Conservation (phyloP, 2,113 vertebrate species). For the Oriolus oriolus region DNA sequence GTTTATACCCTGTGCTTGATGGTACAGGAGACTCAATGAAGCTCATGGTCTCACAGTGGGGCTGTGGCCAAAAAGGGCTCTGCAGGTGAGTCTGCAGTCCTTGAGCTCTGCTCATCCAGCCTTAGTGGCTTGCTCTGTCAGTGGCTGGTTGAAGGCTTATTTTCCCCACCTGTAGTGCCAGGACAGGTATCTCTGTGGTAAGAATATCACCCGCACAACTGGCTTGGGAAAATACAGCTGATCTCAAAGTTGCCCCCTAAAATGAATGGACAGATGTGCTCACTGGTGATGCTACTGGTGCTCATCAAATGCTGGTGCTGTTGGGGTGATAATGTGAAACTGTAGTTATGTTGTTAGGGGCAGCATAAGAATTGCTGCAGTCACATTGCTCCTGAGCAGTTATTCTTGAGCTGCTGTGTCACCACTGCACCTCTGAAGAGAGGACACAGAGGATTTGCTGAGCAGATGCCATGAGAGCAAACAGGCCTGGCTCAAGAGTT, state of each 20-base stretch:
- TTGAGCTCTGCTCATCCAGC: background rate
- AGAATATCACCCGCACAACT: background rate
- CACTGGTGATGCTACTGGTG: background rate
- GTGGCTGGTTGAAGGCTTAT: background rate
- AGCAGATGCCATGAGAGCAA: background rate
- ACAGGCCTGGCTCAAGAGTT: background rate
- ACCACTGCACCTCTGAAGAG: background rate
- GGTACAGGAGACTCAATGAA: rapidly evolving
- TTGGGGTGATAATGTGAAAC: background rate
- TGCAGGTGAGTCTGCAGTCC: background rate
- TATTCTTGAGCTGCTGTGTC: background rate
- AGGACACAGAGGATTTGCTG: background rate
- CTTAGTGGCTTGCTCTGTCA: background rate
- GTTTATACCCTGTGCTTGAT: background rate
- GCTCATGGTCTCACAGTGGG: background rate
- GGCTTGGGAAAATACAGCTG: background rate
- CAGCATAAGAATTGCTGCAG: background rate
- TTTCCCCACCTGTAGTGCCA: background rate
- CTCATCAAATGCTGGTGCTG: background rate
- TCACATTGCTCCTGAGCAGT: background rate
- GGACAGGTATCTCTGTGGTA: background rate
- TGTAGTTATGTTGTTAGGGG: background rate
- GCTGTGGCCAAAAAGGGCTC: background rate
- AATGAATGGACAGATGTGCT: background rate
- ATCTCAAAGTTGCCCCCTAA: background rate